These are phyloP conservation scores for Oceanites oceanicus DNA, from an alignment of 2,113 vertebrate genomes.

Conservation along the genomic window DNA sequence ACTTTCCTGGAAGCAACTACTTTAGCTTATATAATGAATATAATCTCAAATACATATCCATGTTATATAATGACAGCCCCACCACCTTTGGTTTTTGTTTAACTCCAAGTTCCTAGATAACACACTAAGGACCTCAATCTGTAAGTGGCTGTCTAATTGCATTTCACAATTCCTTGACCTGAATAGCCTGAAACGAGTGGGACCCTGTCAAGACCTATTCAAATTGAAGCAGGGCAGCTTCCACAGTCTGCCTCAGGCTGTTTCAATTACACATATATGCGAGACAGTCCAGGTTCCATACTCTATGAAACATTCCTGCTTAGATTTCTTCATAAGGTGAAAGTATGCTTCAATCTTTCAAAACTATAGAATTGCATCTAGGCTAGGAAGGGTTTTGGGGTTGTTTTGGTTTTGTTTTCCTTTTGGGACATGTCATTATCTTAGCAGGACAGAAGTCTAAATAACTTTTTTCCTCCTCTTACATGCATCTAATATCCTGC, in stretches of 20 bases:
- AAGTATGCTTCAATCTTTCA: not conserved
- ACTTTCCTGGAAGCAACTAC: not conserved
- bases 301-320: not conserved
- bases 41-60: not conserved
- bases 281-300: not conserved
- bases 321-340: not conserved
- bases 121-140: not conserved
- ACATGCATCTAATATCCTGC: not conserved
- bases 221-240: not conserved
- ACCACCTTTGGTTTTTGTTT: not conserved
- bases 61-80: not conserved
- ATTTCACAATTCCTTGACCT: constrained; percentile 6
- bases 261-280: not conserved
- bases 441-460: not conserved
- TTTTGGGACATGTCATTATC: not conserved
- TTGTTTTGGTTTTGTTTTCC: not conserved
- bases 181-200: not conserved
- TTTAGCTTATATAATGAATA: not conserved
- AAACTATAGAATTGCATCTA: not conserved
- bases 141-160: constrained; percentile 37
- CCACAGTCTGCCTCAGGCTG: not conserved
- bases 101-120: not conserved
- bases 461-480: not conserved
- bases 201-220: not conserved
- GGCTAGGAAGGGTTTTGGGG: fast-evolving